Evolutionary conservation across 2,113 vertebrate genomes (phyloP), one percentile per base, ranked within the genome.

Genomic region (Lepus americanus): DNA sequence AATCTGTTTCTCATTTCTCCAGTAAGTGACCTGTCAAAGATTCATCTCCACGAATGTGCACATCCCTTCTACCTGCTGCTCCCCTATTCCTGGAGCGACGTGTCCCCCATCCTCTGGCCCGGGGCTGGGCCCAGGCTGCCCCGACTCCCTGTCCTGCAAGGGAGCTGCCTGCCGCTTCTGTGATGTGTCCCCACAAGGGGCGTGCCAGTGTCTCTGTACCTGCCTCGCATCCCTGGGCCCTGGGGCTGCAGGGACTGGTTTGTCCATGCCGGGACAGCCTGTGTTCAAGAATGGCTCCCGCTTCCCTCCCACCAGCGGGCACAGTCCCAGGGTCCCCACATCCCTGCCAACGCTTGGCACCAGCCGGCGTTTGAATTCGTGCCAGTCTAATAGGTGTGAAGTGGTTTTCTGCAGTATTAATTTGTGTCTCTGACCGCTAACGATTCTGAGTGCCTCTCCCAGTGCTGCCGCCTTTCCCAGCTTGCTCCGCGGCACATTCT

Each of bases 291-390:
- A 14, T 9, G 29, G 12, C 22, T 67, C 33, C 33, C 12, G 51
- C 29, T 14, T 20, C 11, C 17, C 31, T 80, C 51, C 29, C 31
- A 13, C 3, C 36, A 19, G 55, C 13, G 20, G 55, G 44, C 51
- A 17, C 8, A 5, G 61, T 27, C 4, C 86, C n/a, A 4, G 7
- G 5, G 3, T 3, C 39, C 11, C 22, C 7, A 23, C 2, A 1
- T 7, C 5, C 73, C 70, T 78, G 87, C 70, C 55, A 33, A 11
- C 0, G 1, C 76, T 51, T 77, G 77, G 55, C 55, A 76, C n/a
- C 12, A 14, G 20, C 5, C n/a, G 16, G 63, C n/a, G 73, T 49
- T 55, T 82, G 81, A 44, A 33, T 31, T 53, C 67, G 53, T 83
- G 63, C 81, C 27, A 49, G 82, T 49, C 12, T 49, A 53, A 64